phyloP scores from a whole-genome alignment of 1,140 invertebrate genomes.

The Drosophila gunungcola region DNA sequence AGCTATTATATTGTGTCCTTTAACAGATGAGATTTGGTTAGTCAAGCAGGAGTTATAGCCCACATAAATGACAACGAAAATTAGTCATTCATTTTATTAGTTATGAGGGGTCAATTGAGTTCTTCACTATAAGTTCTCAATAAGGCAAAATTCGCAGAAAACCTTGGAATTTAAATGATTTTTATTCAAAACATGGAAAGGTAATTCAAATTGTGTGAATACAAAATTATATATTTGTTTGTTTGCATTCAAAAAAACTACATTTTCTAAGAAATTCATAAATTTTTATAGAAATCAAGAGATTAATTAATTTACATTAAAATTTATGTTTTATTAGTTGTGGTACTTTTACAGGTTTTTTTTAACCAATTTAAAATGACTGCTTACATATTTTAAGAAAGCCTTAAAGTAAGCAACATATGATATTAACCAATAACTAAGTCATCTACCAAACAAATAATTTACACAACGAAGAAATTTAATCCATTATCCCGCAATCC shows the following conservation, averaged over 20 bases:
- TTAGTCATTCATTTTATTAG: constrained; percentile 13
- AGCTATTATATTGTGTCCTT: not conserved
- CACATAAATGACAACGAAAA: constrained; percentile 16
- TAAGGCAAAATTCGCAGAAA: constrained; percentile 19
- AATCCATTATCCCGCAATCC: constrained; percentile 1
- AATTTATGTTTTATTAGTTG: too few relatives aligned
- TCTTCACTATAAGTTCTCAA: too few relatives aligned
- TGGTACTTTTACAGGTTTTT: too few relatives aligned
- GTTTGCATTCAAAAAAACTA: too few relatives aligned
- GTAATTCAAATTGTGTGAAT: not conserved
- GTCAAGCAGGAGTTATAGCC: constrained; percentile 9
- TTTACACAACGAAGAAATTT: not conserved
- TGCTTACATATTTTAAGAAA: not conserved
- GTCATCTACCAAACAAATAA: not conserved
- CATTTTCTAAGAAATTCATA: too few relatives aligned
- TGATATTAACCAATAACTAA: not conserved
- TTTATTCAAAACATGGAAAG: not conserved
- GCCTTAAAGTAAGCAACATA: constrained; percentile 6
- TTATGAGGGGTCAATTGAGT: constrained; percentile 8
- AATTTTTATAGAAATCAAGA: too few relatives aligned
- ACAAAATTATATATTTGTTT: too few relatives aligned
- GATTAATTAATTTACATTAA: too few relatives aligned
- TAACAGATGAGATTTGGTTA: constrained; percentile 50
- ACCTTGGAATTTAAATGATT: constrained; percentile 9
- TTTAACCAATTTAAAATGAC: too few relatives aligned